phyloP scores from a whole-genome alignment of 2,888 invertebrate genomes.

The Amiota mariae region DNA sequence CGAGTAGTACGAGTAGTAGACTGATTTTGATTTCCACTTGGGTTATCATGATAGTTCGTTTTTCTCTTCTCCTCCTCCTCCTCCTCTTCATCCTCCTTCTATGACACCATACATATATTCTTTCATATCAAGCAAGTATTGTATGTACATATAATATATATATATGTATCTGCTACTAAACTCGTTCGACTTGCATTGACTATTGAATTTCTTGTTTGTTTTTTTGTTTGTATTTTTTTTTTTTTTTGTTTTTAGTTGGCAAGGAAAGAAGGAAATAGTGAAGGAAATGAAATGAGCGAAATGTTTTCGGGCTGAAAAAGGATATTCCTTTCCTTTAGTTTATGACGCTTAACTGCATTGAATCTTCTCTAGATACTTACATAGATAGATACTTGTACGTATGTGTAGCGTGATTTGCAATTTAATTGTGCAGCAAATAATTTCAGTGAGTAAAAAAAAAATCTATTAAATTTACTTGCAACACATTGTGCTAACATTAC shows the following conservation, averaged over 20 bases:
- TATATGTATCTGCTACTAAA: neutral
- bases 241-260: neutral
- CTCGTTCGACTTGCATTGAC: neutral
- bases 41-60: too few relatives aligned
- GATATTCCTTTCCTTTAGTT: conserved; percentile 28
- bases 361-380: too few relatives aligned
- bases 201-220: neutral
- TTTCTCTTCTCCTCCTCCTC: too few relatives aligned
- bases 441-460: too few relatives aligned
- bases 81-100: too few relatives aligned
- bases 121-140: too few relatives aligned
- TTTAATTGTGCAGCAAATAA: conserved; percentile 61
- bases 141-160: too few relatives aligned
- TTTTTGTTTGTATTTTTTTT: neutral
- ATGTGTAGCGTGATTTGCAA: conserved; percentile 59
- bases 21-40: too few relatives aligned
- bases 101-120: too few relatives aligned
- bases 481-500: too few relatives aligned
- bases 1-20: too few relatives aligned
- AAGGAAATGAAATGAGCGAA: conserved; percentile 43
- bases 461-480: too few relatives aligned
- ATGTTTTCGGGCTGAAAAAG: conserved; percentile 43
- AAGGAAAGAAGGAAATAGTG: neutral
- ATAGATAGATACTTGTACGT: neutral
- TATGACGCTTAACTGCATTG: conserved; percentile 46